A percentile compares a stretch with the other conserved stretches of the same genome.
Evolutionary conservation across 2,797 vertebrate genomes (phyloP).

Genomic region (Hydrophis major): DNA sequence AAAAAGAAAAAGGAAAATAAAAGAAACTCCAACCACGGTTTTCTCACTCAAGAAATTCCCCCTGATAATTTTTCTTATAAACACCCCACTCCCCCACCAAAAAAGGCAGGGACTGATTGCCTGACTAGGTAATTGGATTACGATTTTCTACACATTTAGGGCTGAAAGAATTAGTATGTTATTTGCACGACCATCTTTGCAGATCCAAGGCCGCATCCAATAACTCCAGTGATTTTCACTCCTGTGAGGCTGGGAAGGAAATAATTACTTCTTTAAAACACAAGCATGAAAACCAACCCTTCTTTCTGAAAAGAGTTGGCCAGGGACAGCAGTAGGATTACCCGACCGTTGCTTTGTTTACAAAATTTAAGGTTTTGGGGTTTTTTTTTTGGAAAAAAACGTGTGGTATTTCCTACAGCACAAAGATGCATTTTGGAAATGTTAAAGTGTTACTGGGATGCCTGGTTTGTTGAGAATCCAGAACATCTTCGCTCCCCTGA

Average conservation of each 20-base stretch:
- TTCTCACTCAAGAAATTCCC: conserved; percentile 58
- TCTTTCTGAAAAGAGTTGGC: not conserved
- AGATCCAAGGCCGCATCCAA: conserved; percentile 12
- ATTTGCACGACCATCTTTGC: conserved; percentile 51
- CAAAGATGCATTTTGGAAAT: not conserved
- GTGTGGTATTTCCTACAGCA: not conserved
- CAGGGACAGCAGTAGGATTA: not conserved
- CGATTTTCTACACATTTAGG: conserved; percentile 45
- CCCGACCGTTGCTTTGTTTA: conserved; percentile 31
- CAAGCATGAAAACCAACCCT: conserved; percentile 15
- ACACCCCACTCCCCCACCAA: no score
- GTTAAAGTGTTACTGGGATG: not conserved
- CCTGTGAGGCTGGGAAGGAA: conserved; percentile 22
- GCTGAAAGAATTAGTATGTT: conserved; percentile 27
- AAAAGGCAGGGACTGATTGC: conserved; percentile 39
- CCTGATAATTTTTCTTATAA: not conserved
- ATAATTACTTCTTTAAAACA: not conserved
- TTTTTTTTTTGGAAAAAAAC: not conserved
- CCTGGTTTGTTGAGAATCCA: not conserved
- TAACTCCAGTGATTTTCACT: not conserved
- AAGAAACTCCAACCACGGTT: not conserved
- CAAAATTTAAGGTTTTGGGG: not conserved
- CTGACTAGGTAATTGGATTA: conserved; percentile 57
- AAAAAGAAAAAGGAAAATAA: not conserved
- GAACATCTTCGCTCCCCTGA: not conserved